A percentile compares a stretch with the other conserved stretches of the same genome.
phyloP scores from a whole-genome alignment of 2,888 invertebrate genomes.

The Malacosoma neustria region DNA sequence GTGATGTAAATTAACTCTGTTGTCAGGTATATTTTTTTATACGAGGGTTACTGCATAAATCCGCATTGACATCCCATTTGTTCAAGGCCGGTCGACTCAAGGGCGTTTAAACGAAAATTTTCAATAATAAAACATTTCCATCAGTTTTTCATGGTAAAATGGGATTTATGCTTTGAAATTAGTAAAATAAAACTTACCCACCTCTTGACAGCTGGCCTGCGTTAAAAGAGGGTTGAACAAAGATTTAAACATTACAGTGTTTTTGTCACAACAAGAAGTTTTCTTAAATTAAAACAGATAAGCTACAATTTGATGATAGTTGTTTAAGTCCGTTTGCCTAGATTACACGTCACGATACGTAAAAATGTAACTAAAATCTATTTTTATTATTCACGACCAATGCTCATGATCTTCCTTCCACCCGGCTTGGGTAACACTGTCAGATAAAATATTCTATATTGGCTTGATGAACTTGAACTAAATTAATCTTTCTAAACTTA shows the following conservation, averaged over 20 bases:
- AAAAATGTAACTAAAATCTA: conserved; percentile 63
- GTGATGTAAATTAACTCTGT: background rate
- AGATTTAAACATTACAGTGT: conserved; percentile 78
- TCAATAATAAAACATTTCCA: conserved; percentile 14
- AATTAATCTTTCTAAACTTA: conserved; percentile 20
- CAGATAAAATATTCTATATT: conserved; percentile 11
- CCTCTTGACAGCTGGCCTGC: conserved; percentile 84
- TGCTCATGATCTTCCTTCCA: conserved; percentile 52
- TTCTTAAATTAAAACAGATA: conserved; percentile 35
- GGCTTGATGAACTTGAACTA: conserved; percentile 7
- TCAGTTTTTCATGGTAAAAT: conserved; percentile 6
- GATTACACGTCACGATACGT: conserved; percentile 60
- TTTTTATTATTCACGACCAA: conserved; percentile 61
- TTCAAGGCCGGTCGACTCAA: conserved; percentile 63
- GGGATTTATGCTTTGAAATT: conserved; percentile 11
- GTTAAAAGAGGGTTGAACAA: conserved; percentile 76
- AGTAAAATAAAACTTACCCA: conserved; percentile 79
- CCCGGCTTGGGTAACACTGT: conserved; percentile 37
- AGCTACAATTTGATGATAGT: conserved; percentile 33
- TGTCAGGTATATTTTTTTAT: conserved; percentile 1
- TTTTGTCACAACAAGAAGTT: conserved; percentile 45
- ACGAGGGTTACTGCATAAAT: conserved; percentile 8
- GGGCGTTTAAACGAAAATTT: conserved; percentile 32
- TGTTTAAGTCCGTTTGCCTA: conserved; percentile 47
- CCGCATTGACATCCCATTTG: conserved; percentile 30